phyloP scores from a whole-genome alignment of 2,113 vertebrate species.

The Planiliza haematocheilus region DNA sequence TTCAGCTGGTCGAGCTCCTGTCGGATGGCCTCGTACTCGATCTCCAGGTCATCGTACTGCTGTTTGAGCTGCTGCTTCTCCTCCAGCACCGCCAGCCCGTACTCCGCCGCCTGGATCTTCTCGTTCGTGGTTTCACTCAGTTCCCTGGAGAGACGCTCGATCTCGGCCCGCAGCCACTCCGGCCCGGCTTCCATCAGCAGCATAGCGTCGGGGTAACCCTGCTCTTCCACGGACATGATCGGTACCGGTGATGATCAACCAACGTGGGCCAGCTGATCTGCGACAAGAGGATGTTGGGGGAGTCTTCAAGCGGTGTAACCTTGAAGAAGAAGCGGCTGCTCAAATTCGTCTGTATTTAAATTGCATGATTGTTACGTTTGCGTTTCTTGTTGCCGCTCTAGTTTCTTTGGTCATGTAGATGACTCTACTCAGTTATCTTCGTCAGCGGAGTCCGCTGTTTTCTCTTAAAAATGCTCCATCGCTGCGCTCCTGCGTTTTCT shows the following conservation, averaged over 20 bases:
- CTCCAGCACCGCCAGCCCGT: slow-evolving; percentile 95
- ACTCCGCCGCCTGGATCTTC: slow-evolving; percentile 98
- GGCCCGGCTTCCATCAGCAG: slow-evolving; percentile 88
- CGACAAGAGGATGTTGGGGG: slow-evolving; percentile 45
- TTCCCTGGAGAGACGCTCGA: slow-evolving; percentile 92
- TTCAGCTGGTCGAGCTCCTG: slow-evolving; percentile 94
- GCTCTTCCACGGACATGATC: slow-evolving; percentile 88
- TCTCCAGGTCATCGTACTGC: slow-evolving; percentile 95
- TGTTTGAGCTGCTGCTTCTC: slow-evolving; percentile 98
- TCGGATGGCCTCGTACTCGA: slow-evolving; percentile 90
- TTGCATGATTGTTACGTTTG: slow-evolving; percentile 74
- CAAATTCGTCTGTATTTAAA: slow-evolving; percentile 79
- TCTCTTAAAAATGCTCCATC: slow-evolving; percentile 66
- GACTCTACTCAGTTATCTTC: slow-evolving; percentile 36
- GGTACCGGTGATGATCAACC: slow-evolving; percentile 57
- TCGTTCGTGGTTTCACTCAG: slow-evolving; percentile 94
- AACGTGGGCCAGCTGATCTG: slow-evolving; percentile 56
- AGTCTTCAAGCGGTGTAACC: slow-evolving; percentile 74
- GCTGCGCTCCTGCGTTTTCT: slow-evolving; percentile 14
- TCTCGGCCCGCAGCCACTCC: slow-evolving; percentile 91
- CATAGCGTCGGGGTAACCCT: slow-evolving; percentile 81
- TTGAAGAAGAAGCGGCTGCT: slow-evolving; percentile 69
- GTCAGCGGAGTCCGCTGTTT: slow-evolving; percentile 51
- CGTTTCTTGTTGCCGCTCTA: slow-evolving; percentile 52
- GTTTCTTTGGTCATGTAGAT: slow-evolving; percentile 73